phyloP scores from a whole-genome alignment of 2,113 vertebrate species.

The Pogona vitticeps region DNA sequence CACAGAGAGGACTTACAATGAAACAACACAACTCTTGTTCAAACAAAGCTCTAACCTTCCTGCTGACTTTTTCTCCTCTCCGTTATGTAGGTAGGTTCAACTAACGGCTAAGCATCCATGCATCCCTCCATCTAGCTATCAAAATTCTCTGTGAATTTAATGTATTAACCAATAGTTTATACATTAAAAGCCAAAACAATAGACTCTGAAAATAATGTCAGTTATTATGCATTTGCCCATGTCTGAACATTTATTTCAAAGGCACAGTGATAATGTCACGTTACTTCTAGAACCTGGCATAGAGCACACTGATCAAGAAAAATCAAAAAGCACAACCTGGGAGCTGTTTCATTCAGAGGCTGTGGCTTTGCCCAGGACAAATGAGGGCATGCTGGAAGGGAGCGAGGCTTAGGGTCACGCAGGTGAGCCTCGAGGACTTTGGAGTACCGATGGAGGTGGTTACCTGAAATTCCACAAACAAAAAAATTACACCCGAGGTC shows the following conservation, averaged over 20 bases:
- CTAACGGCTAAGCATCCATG: constrained; percentile 3
- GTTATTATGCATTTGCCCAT: neutral
- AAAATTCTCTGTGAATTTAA: constrained; percentile 43
- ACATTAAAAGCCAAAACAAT: constrained; percentile 13
- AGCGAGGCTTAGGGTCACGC: constrained; percentile 91
- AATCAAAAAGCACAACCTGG: constrained; percentile 81
- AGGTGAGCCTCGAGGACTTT: constrained; percentile 95
- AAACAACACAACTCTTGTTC: too few relatives aligned
- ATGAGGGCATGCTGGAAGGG: constrained; percentile 95
- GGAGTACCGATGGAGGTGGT: constrained; percentile 97
- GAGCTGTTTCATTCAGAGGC: constrained; percentile 96
- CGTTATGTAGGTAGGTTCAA: neutral
- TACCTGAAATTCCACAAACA: constrained; percentile 77
- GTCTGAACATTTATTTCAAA: constrained; percentile 16
- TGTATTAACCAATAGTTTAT: neutral
- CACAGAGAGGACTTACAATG: too few relatives aligned
- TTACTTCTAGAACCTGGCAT: neutral
- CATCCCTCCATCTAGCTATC: neutral
- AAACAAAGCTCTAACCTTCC: too few relatives aligned
- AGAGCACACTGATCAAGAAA: constrained; percentile 1
- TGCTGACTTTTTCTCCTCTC: neutral
- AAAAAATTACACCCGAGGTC: constrained; percentile 23
- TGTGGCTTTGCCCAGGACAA: constrained; percentile 98
- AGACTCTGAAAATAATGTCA: constrained; percentile 4
- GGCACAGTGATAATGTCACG: constrained; percentile 1